Evolutionary conservation across 1,140 invertebrate species (phyloP).

Genomic region (Drosophila paulistorum): DNA sequence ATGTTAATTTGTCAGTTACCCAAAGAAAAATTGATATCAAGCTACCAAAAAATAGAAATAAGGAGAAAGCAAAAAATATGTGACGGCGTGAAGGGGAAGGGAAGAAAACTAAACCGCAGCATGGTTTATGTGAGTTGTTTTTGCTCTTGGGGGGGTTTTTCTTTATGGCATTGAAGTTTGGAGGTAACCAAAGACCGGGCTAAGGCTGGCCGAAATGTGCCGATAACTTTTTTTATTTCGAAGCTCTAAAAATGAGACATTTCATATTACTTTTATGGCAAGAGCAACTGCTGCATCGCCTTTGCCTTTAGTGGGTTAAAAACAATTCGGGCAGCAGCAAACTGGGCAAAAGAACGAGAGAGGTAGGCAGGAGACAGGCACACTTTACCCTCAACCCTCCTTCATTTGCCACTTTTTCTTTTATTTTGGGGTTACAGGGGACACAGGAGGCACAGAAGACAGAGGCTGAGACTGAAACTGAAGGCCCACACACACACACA

Average conservation of each 20-base stretch:
- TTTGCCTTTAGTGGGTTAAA: conserved; percentile 63
- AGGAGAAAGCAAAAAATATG: too few relatives aligned
- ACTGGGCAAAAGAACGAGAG: conserved; percentile 14
- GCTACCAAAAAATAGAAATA: too few relatives aligned
- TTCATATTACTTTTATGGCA: conserved; percentile 79
- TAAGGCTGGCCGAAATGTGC: conserved; percentile 58
- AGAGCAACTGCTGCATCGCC: conserved; percentile 62
- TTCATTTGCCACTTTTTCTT: conserved; percentile 24
- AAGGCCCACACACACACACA: conserved; percentile 35
- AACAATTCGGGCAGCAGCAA: conserved; percentile 61
- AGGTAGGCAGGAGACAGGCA: neutral
- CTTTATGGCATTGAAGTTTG: conserved; percentile 7
- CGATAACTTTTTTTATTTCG: conserved; percentile 80
- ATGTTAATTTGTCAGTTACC: neutral
- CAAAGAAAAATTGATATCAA: neutral
- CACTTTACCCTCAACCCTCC: neutral
- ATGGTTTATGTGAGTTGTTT: conserved; percentile 46
- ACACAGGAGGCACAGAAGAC: conserved; percentile 39
- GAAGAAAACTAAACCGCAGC: conserved; percentile 53
- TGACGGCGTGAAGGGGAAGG: neutral
- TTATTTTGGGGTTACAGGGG: conserved; percentile 58
- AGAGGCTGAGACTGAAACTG: conserved; percentile 6
- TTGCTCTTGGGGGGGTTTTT: conserved; percentile 9
- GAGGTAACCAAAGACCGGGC: conserved; percentile 28
- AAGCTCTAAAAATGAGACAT: conserved; percentile 81